Evolutionary conservation across 2,888 invertebrate species (phyloP), one percentile per base, ranked within the genome.

Genomic region (Lamellibrachia satsuma): DNA sequence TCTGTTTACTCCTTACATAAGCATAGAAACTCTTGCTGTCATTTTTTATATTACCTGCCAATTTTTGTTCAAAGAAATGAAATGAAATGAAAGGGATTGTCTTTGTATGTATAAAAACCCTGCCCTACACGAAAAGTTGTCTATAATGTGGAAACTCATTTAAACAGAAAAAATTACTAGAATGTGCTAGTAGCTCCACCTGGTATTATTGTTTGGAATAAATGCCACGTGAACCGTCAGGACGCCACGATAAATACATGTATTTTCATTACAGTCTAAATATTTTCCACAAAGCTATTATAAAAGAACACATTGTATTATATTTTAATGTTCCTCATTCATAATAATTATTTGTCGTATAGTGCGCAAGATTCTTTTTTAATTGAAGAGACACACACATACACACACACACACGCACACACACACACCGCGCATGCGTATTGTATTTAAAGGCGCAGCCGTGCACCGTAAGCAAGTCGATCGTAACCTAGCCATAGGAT

Each of bases 401-500:
- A 39, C 1, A 39, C 1, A 39, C 39, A 39, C 39, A 75, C 75
- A 75, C 75, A n/a, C n/a, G n/a, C 39, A 39, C 1, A 39, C 1
- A 39, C 39, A 39, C 39, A 75, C 75, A 75, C 75, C 75, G 75
- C 75, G 75, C 75, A 75, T 75, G 75, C 75, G 75, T 75, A 75
- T 75, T 75, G 75, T 75, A 75, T 75, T 75, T 75, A 75, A 75
- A 75, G 75, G 22, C 75, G 15, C 15, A 11, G 22, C 75, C 75
- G 75, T 75, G 75, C 75, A 22, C 75, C 75, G 75, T 75, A 75
- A 15, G 75, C 75, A 75, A 3, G n/a, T 75, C 75, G 75, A 75
- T 75, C 75, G 22, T 22, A 75, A 75, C 75, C 75, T 75, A 75
- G 75, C 75, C 75, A 75, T 75, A 75, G 75, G 75, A 75, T 75